These are phyloP conservation scores for Cherax destructor DNA, from an alignment of 1,140 invertebrate genomes.

Conservation along the genomic window DNA sequence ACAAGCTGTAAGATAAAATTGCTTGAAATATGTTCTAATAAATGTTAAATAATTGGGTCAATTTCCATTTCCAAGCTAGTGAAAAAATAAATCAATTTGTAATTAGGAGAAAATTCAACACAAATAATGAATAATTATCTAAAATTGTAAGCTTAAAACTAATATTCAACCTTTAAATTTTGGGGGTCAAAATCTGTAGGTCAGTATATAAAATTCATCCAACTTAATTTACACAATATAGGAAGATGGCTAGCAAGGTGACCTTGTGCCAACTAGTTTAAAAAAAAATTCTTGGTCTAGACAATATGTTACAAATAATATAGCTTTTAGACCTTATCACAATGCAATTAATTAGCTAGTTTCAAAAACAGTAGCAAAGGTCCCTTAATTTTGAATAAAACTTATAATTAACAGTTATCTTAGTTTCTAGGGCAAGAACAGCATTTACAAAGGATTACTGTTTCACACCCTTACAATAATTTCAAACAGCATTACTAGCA, in stretches of 20 bases:
- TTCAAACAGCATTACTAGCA: background rate
- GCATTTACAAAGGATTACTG: conserved; percentile 4
- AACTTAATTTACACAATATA: background rate
- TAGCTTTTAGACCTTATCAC: background rate
- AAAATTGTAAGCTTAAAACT: background rate
- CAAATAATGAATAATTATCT: background rate
- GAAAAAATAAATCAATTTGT: background rate
- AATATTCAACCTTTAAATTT: background rate
- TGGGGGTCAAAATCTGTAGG: background rate
- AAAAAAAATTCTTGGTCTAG: background rate
- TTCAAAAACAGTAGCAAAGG: background rate
- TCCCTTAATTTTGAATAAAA: background rate
- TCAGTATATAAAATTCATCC: background rate
- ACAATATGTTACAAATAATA: background rate
- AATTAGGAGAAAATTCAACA: background rate
- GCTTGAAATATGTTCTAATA: background rate
- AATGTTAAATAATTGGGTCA: background rate
- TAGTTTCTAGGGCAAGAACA: background rate
- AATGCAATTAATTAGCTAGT: background rate
- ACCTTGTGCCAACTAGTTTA: background rate
- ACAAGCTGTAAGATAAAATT: conserved; percentile 60
- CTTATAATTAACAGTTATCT: background rate
- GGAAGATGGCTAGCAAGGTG: background rate
- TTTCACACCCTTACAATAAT: background rate
- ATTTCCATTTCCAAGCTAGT: background rate